phyloP scores from a whole-genome alignment of 2,888 invertebrate species.

The Phortica okadai region DNA sequence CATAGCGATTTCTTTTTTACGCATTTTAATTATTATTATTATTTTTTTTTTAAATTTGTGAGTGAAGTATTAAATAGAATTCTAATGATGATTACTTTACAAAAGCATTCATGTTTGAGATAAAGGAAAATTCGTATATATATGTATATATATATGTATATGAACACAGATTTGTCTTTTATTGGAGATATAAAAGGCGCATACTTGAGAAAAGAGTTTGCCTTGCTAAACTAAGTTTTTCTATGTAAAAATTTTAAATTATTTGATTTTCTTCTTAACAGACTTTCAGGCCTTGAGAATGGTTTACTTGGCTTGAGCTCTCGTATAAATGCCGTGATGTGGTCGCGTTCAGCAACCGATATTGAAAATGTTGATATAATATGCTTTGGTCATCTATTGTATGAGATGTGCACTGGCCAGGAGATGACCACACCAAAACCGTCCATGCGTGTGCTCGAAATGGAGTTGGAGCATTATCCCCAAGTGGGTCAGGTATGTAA shows the following conservation, averaged over 20 bases:
- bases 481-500: conserved; percentile 79
- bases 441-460: conserved; percentile 83
- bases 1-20: too few species aligned
- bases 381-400: conserved; percentile 89
- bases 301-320: conserved; percentile 85
- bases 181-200: too few species aligned
- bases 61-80: too few species aligned
- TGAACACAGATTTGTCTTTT: too few species aligned
- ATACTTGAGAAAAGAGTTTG: too few species aligned
- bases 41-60: too few species aligned
- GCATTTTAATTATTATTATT: too few species aligned
- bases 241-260: neutral
- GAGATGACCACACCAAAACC: conserved; percentile 87
- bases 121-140: too few species aligned
- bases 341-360: conserved; percentile 76
- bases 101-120: too few species aligned
- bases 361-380: conserved; percentile 81
- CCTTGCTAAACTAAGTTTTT: too few species aligned
- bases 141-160: too few species aligned
- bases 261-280: conserved; percentile 65
- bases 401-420: conserved; percentile 93
- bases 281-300: conserved; percentile 91
- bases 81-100: too few species aligned
- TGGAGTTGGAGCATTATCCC: conserved; percentile 84
- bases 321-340: conserved; percentile 79